A percentile compares a stretch with the other conserved stretches of the same genome.
These are phyloP conservation scores for Entomyzon cyanotis DNA, from an alignment of 2,113 vertebrate species.

Conservation along the genomic window DNA sequence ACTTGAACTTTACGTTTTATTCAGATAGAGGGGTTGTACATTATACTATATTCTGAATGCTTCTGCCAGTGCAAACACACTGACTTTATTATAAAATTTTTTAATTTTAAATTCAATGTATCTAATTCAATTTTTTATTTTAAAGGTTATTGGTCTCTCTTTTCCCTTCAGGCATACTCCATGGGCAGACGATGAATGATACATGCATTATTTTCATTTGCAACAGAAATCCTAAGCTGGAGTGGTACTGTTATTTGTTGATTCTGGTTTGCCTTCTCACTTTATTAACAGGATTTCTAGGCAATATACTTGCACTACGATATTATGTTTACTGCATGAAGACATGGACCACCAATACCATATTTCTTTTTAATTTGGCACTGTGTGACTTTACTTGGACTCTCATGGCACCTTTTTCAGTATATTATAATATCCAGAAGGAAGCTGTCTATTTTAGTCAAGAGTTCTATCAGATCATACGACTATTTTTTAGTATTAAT, in stretches of 20 bases:
- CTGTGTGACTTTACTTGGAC: slow-evolving; percentile 82
- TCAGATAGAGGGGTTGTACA: not conserved
- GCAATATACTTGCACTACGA: slow-evolving; percentile 73
- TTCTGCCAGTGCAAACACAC: not conserved
- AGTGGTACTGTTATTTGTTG: slow-evolving; percentile 79
- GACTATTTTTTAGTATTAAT: slow-evolving; percentile 77
- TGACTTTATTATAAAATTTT: not conserved
- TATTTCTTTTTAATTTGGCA: slow-evolving; percentile 80
- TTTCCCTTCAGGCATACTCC: slow-evolving; percentile 16
- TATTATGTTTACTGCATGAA: slow-evolving; percentile 70
- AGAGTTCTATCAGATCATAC: slow-evolving; percentile 72
- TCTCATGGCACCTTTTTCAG: slow-evolving; percentile 73
- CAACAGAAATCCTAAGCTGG: slow-evolving; percentile 37
- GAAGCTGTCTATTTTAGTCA: not conserved
- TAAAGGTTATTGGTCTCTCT: slow-evolving; percentile 16
- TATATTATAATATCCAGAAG: slow-evolving; percentile 70
- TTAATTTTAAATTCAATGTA: not conserved
- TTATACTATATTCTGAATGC: not conserved
- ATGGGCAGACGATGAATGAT: slow-evolving; percentile 1
- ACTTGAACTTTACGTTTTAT: not conserved
- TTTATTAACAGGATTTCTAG: slow-evolving; percentile 75
- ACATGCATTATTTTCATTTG: slow-evolving; percentile 63
- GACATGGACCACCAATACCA: slow-evolving; percentile 66
- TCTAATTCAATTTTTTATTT: not conserved
- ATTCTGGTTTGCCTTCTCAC: slow-evolving; percentile 66